Base-by-base conservation (phyloP, 92 coral and sea anemone species). In the Porites lobata region DNA sequence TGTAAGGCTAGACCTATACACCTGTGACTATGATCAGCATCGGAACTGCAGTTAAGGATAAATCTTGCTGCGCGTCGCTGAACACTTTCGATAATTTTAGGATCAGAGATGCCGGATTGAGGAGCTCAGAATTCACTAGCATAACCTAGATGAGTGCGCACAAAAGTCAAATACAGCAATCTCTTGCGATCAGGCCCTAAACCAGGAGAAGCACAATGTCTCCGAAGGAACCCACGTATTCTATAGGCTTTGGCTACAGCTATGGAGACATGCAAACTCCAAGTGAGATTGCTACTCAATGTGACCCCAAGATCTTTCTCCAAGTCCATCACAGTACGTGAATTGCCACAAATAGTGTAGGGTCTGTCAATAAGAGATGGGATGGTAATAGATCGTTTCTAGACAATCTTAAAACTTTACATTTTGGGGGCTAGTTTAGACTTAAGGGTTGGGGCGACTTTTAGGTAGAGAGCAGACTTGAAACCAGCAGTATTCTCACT, bases 241-340 rank as follows among this genome's bases (percentile, higher is more conserved):
- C 71, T 50, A 66, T 72, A 80, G 81, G 93, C 89, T 72, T 78
- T 90, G 21, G 90, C 82, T 43, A 86, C 87, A n/a, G 86, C 68
- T 75, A 63, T 20, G n/a, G 81, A 65, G 71, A 86, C 73, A 59
- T 90, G 86, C 14, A 14, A 73, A 69, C 83, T 71, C 67, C 87
- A 86, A 17, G 94, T 85, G 62, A 86, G 83, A 75, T 86, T 90
- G 68, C 65, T 85, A 43, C 69, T 77, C 26, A 86, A 83, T 50
- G 71, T 80, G 38, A 81, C 87, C 75, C 87, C 82, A 19, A 86
- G 87, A 72, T 90, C 90, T 71, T 90, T 85, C 61, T 86, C 75
- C 10, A 84, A 86, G 47, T 82, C 18, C n/a, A 64, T 72, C 53
- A 65, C 77, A 50, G 81, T 59, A 21, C 71, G 82, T n/a, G 90